Conservation (phyloP, 2,888 invertebrate genomes). For the Parasteatoda lunata region DNA sequence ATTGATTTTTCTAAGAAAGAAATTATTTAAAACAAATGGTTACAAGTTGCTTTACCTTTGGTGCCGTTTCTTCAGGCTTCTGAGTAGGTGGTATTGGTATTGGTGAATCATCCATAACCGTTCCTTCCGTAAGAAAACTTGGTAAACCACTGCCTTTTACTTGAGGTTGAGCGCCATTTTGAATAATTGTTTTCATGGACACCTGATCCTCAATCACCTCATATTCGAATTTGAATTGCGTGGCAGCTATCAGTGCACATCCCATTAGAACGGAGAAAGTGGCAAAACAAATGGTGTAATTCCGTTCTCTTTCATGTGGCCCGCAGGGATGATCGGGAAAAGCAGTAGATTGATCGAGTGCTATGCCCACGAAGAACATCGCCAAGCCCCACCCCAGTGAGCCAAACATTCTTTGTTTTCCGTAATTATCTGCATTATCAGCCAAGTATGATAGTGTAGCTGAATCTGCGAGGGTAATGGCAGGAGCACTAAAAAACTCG, state of each 20-base stretch:
- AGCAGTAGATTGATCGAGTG: slow-evolving; percentile 95
- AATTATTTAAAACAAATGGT: too few relatives aligned
- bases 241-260: slow-evolving; percentile 92
- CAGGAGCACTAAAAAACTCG: slow-evolving; percentile 97
- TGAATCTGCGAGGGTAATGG: slow-evolving; percentile 92
- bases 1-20: too few relatives aligned
- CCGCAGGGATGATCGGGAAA: slow-evolving; percentile 87
- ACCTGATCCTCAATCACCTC: slow-evolving; percentile 67
- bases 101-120: slow-evolving; percentile 59
- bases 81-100: slow-evolving; percentile 42
- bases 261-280: slow-evolving; percentile 98
- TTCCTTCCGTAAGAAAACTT: slow-evolving; percentile 58
- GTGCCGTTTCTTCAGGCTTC: slow-evolving; percentile 35
- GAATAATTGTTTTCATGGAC: slow-evolving; percentile 61
- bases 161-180: slow-evolving; percentile 40
- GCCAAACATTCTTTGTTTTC: slow-evolving; percentile 98
- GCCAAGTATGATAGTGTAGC: slow-evolving; percentile 81
- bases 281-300: slow-evolving; percentile 98
- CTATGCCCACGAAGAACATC: slow-evolving; percentile 98
- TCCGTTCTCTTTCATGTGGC: slow-evolving; percentile 92
- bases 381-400: slow-evolving; percentile 98
- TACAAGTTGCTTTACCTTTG: slow-evolving; percentile 35
- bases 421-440: slow-evolving; percentile 83
- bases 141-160: slow-evolving; percentile 42
- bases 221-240: slow-evolving; percentile 83